A percentile compares a stretch with the other conserved stretches of the same genome.
Evolutionary conservation across 2,888 invertebrate species (phyloP).

Genomic region (Pasiphila rectangulata): DNA sequence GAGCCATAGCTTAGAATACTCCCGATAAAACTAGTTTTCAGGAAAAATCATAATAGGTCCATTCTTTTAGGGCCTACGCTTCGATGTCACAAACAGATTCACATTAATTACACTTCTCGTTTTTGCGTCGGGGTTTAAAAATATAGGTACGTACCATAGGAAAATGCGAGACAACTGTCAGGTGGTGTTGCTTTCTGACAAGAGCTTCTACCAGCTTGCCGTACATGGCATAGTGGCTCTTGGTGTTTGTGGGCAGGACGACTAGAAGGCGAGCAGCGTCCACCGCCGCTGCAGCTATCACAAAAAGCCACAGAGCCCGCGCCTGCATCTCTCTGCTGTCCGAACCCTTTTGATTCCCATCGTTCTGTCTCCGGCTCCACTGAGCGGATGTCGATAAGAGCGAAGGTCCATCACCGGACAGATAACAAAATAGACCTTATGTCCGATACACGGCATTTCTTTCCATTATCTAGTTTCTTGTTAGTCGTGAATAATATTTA

Average conservation of each 20-base stretch:
- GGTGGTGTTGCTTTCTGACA: constrained; percentile 61
- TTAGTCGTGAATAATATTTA: constrained; percentile 16
- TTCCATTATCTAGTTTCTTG: constrained; percentile 17
- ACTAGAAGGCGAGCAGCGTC: constrained; percentile 67
- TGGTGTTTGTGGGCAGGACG: constrained; percentile 75
- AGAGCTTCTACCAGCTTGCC: constrained; percentile 70
- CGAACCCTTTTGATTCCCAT: constrained; percentile 50
- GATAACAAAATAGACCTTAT: constrained; percentile 25
- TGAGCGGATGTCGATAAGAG: constrained; percentile 43
- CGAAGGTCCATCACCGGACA: constrained; percentile 23
- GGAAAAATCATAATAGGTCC: too few species aligned
- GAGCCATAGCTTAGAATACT: too few species aligned
- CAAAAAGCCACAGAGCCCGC: constrained; percentile 42
- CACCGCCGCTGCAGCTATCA: constrained; percentile 47
- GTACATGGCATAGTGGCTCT: constrained; percentile 79
- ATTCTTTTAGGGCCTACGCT: too few species aligned
- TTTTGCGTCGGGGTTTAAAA: too few species aligned
- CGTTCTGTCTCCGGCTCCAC: constrained; percentile 33
- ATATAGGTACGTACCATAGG: constrained; percentile 61
- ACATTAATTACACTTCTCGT: too few species aligned
- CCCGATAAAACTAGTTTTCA: too few species aligned
- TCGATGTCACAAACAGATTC: too few species aligned
- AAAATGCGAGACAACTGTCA: constrained; percentile 74
- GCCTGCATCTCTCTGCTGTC: constrained; percentile 68
- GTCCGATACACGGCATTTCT: constrained; percentile 19